A percentile compares a stretch with the other conserved stretches of the same genome.
Evolutionary conservation across 2,888 invertebrate species (phyloP).

Genomic region (Chromoteleia sp.): DNA sequence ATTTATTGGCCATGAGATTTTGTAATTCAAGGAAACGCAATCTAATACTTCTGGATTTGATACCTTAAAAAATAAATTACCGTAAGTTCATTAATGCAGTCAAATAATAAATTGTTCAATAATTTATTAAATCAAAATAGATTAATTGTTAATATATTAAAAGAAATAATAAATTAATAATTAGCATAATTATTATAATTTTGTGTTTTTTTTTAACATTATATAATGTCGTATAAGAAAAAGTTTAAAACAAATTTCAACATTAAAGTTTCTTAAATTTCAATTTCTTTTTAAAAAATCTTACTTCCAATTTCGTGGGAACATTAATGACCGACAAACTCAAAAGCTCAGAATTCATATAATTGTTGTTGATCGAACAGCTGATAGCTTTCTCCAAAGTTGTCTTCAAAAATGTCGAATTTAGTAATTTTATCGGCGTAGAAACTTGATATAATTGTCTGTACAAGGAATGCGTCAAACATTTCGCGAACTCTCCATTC

Average conservation of each 20-base stretch:
- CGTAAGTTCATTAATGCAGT: too few species aligned
- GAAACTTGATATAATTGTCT: conserved; percentile 88
- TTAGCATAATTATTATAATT: too few species aligned
- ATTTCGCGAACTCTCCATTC: conserved; percentile 92
- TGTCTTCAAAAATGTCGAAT: conserved; percentile 89
- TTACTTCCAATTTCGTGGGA: conserved; percentile 83
- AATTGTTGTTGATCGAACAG: conserved; percentile 86
- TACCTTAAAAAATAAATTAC: conserved; percentile 72
- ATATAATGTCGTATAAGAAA: too few species aligned
- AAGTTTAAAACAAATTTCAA: too few species aligned
- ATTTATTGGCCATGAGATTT: conserved; percentile 91
- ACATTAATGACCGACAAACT: conserved; percentile 79
- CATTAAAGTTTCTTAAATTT: too few species aligned
- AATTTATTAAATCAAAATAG: too few species aligned
- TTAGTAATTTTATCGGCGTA: conserved; percentile 89
- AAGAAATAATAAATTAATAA: too few species aligned
- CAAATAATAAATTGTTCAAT: background rate
- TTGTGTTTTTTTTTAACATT: too few species aligned
- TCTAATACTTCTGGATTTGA: conserved; percentile 88
- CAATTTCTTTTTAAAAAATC: background rate
- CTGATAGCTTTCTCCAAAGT: conserved; percentile 89
- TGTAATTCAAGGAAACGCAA: conserved; percentile 89
- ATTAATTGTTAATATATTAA: too few species aligned
- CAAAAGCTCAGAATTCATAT: conserved; percentile 79
- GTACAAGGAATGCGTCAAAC: conserved; percentile 90